Evolutionary conservation across 1,140 invertebrate species (phyloP).

Genomic region (Drosophila cardini): DNA sequence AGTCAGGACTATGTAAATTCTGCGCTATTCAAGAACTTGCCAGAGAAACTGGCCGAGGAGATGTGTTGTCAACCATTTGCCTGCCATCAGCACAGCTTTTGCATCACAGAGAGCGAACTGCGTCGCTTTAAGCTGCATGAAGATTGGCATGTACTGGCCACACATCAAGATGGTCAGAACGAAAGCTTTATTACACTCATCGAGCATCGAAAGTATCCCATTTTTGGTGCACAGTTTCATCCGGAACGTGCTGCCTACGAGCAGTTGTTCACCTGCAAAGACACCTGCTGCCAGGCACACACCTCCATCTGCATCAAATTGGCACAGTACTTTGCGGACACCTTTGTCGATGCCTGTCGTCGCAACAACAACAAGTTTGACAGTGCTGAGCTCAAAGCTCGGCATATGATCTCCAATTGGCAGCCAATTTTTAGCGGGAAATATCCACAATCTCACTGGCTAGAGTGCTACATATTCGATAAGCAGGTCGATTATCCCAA

Average conservation of each 20-base stretch:
- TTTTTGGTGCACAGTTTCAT: slow-evolving; percentile 95
- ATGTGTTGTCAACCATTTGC: slow-evolving; percentile 88
- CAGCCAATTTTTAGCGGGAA: slow-evolving; percentile 86
- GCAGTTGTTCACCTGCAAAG: slow-evolving; percentile 87
- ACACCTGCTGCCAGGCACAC: slow-evolving; percentile 86
- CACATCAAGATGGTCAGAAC: slow-evolving; percentile 87
- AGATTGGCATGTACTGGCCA: slow-evolving; percentile 89
- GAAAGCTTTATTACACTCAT: slow-evolving; percentile 88
- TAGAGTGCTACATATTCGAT: slow-evolving; percentile 59
- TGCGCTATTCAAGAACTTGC: slow-evolving; percentile 86
- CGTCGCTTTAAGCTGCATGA: slow-evolving; percentile 85
- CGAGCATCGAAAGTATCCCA: slow-evolving; percentile 89
- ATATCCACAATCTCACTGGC: slow-evolving; percentile 35
- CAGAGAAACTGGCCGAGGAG: slow-evolving; percentile 86
- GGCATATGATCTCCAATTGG: slow-evolving; percentile 89
- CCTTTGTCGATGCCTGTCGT: slow-evolving; percentile 91
- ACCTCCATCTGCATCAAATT: slow-evolving; percentile 86
- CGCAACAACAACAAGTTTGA: slow-evolving; percentile 86
- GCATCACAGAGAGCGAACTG: slow-evolving; percentile 87
- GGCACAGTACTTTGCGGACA: slow-evolving; percentile 92
- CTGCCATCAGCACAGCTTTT: slow-evolving; percentile 90
- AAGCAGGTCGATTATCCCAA: slow-evolving; percentile 51
- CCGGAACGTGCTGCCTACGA: slow-evolving; percentile 95
- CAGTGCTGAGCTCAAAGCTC: slow-evolving; percentile 83
- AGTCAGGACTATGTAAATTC: slow-evolving; percentile 84